Evolutionary conservation across 1,140 invertebrate genomes (phyloP), one percentile per base, ranked within the genome.

Genomic region (Pseudomyrmex gracilis): DNA sequence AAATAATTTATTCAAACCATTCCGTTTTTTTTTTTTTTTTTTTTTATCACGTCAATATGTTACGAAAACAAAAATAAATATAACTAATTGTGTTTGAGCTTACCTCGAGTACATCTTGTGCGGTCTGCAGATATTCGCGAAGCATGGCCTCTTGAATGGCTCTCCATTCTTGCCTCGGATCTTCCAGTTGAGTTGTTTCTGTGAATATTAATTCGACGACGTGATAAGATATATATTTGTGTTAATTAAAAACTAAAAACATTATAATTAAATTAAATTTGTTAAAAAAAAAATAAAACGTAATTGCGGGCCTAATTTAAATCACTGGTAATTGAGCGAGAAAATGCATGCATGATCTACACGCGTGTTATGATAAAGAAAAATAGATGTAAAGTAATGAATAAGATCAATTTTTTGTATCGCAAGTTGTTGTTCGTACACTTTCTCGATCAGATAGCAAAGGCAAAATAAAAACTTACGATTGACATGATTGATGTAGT

Each of bases 401-500:
- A 51, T 12, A 51, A 51, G 12, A 51, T 51, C 12, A 12, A 13
- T n/a, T 60, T 68, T 20, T 80, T 20, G 43, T 70, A 68, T 68
- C 24, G 34, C n/a, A 20, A 68, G 49, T 13, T 5, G 10, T 15
- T 66, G 64, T 68, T 68, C 24, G 43, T 20, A 17, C 49, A 71
- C 53, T 71, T 76, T 85, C 24, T 58, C 76, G 3, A 80, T 73
- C 24, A 22, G 63, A 63, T 63, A 76, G 51, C 82, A 83, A 15
- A 57, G 87, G 43, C 51, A 85, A 57, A 87, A 76, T 80, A 73
- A 78, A 84, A 92, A 97, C 98, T 98, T 95, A 98, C 98, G 98
- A 94, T 97, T 98, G 93, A 98, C 96, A 95, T 99, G 98, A 95
- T 99, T 98, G 94, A 99, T 98, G 94, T 98, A 99, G 95, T 99